Conservation (phyloP, 2,888 invertebrate genomes). For the Athetis lepigone region DNA sequence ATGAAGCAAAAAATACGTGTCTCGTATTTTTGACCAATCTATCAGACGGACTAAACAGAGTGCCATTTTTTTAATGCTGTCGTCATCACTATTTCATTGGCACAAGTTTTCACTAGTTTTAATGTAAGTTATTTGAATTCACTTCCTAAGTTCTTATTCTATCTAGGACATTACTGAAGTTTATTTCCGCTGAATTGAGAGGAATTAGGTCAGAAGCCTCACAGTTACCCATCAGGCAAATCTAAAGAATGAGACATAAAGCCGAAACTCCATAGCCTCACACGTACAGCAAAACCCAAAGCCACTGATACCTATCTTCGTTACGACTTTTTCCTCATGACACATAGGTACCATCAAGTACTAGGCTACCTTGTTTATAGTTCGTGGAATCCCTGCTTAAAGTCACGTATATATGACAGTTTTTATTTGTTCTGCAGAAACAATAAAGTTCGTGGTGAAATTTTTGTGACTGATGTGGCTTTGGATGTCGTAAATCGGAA, state of each 20-base stretch:
- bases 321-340: conserved; percentile 32
- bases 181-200: too few species aligned
- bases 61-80: too few species aligned
- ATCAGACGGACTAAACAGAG: too few species aligned
- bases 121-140: too few species aligned
- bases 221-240: neutral
- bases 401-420: conserved; percentile 51
- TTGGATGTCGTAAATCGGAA: conserved; percentile 15
- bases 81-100: too few species aligned
- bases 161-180: too few species aligned
- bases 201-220: too few species aligned
- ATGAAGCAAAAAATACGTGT: too few species aligned
- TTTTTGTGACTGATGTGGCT: conserved; percentile 28
- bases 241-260: neutral
- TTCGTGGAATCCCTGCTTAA: conserved; percentile 25
- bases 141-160: too few species aligned
- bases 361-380: conserved; percentile 47
- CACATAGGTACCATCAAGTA: conserved; percentile 33
- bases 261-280: conserved; percentile 10
- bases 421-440: conserved; percentile 38
- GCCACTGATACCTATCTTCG: conserved; percentile 28
- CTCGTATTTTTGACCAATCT: too few species aligned
- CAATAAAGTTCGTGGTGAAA: conserved; percentile 49
- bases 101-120: too few species aligned
- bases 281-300: conserved; percentile 31